These are phyloP conservation scores for Puntigrus tetrazona DNA, from an alignment of 2,113 vertebrate genomes.

Conservation along the genomic window DNA sequence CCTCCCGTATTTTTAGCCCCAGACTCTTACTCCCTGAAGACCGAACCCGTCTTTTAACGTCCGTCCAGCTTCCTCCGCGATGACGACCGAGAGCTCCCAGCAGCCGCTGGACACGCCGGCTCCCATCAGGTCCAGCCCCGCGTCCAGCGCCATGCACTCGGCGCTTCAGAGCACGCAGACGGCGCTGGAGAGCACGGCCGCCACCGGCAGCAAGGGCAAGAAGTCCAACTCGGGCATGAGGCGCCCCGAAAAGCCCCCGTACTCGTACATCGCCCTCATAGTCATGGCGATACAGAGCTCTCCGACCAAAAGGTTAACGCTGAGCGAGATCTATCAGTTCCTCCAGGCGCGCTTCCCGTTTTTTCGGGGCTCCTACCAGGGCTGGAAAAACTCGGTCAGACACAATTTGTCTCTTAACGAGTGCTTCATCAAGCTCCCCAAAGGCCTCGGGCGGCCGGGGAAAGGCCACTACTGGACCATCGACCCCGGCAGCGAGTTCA, in stretches of 20 bases:
- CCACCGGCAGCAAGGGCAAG: conserved; percentile 77
- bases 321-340: conserved; percentile 97
- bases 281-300: conserved; percentile 97
- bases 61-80: conserved; percentile 58
- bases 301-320: conserved; percentile 87
- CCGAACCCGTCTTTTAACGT: not conserved
- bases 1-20: not conserved
- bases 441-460: conserved; percentile 89
- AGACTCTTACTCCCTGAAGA: not conserved
- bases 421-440: conserved; percentile 91
- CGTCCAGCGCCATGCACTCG: conserved; percentile 74
- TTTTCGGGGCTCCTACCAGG: conserved; percentile 92
- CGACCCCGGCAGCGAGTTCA: conserved; percentile 94
- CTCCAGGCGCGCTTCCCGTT: conserved; percentile 92
- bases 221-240: conserved; percentile 87
- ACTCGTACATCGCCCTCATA: conserved; percentile 95
- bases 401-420: conserved; percentile 91
- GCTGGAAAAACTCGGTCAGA: conserved; percentile 96
- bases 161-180: conserved; percentile 78
- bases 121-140: conserved; percentile 77
- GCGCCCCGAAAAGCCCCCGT: conserved; percentile 92
- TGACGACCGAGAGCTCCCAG: conserved; percentile 85
- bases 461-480: conserved; percentile 98
- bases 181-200: conserved; percentile 71
- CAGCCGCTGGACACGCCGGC: conserved; percentile 77